Conservation (phyloP, 2,113 vertebrate genomes). For the Sceloporus tristichus region DNA sequence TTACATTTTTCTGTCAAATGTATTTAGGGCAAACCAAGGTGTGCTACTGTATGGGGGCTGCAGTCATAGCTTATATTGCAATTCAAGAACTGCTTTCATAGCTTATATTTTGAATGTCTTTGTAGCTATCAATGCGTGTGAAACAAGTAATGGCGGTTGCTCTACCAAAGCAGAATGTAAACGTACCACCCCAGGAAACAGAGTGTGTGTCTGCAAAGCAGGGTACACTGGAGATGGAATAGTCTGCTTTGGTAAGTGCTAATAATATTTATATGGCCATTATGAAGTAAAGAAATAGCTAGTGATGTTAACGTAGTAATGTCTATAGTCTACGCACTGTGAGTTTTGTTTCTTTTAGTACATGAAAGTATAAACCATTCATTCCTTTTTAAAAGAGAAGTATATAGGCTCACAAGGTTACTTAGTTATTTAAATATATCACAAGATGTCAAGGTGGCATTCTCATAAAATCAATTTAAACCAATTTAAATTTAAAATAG, state of each 20-base stretch:
- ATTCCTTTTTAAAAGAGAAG: too few relatives aligned
- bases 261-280: accelerated
- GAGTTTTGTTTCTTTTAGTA: neutral
- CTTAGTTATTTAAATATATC: too few relatives aligned
- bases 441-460: too few relatives aligned
- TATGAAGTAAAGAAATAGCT: neutral
- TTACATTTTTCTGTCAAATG: neutral
- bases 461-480: too few relatives aligned
- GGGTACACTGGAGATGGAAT: constrained; percentile 89
- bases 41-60: too few relatives aligned
- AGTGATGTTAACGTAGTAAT: neutral
- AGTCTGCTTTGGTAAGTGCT: constrained; percentile 84
- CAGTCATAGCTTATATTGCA: neutral
- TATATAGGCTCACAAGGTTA: too few relatives aligned
- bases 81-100: neutral
- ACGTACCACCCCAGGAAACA: constrained; percentile 83
- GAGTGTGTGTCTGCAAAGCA: constrained; percentile 80
- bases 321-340: neutral
- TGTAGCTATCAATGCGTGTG: constrained; percentile 85
- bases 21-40: neutral
- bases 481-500: too few relatives aligned
- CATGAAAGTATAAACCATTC: too few relatives aligned
- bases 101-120: constrained; percentile 6
- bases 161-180: constrained; percentile 86
- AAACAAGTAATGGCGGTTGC: constrained; percentile 85